Percentiles rank a stretch among this genome's conserved stretches.
Evolutionary conservation across 2,888 invertebrate species (phyloP).

Genomic region (Chelonus formosanus): DNA sequence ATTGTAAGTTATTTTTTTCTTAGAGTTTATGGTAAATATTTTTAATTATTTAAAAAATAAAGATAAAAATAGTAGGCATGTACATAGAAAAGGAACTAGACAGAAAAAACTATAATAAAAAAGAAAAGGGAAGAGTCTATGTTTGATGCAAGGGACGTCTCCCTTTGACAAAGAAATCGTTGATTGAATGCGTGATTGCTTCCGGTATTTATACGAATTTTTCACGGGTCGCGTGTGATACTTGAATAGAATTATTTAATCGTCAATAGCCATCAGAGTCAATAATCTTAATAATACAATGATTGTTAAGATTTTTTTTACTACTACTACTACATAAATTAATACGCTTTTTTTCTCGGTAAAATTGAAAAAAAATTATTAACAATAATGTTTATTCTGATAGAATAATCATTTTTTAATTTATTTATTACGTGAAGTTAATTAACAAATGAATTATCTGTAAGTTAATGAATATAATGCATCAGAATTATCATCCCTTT

Average conservation of each 20-base stretch:
- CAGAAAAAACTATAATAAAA: neutral
- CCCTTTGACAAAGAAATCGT: constrained; percentile 48
- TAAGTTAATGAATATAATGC: too few species aligned
- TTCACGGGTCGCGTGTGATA: constrained; percentile 43
- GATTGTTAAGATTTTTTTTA: too few species aligned
- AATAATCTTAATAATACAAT: constrained; percentile 5
- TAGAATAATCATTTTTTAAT: too few species aligned
- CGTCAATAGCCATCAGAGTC: constrained; percentile 28
- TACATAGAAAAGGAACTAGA: neutral
- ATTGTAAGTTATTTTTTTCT: too few species aligned
- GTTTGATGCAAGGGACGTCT: constrained; percentile 43
- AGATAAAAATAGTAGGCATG: neutral
- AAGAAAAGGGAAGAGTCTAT: constrained; percentile 31
- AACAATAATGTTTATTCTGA: too few species aligned
- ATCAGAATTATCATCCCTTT: too few species aligned
- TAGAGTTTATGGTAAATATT: neutral
- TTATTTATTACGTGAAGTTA: too few species aligned
- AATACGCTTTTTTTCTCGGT: too few species aligned
- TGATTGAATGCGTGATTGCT: constrained; percentile 50
- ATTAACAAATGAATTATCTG: too few species aligned
- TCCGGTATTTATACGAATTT: constrained; percentile 47
- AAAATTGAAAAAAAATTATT: too few species aligned
- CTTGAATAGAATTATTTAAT: constrained; percentile 44
- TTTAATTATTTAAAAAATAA: neutral
- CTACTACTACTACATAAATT: too few species aligned